These are phyloP conservation scores for Tetrax tetrax DNA, from an alignment of 2,113 vertebrate genomes.

Conservation along the genomic window DNA sequence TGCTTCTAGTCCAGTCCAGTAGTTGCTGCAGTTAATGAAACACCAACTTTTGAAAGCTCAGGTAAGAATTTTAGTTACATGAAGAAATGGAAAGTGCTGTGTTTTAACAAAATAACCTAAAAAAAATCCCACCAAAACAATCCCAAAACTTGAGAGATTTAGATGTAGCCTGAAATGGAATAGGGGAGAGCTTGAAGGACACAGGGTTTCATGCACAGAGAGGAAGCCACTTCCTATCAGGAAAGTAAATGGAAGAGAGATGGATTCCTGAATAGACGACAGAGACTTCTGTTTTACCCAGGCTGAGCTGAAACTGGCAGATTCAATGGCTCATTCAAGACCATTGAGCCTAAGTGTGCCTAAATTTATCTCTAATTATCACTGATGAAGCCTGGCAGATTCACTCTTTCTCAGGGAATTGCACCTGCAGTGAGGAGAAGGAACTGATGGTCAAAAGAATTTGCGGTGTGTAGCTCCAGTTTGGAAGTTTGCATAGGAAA, in stretches of 20 bases:
- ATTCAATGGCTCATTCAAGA: not conserved
- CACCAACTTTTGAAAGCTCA: not conserved
- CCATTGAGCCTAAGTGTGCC: not conserved
- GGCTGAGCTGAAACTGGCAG: not conserved
- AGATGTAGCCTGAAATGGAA: not conserved
- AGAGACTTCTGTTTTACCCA: not conserved
- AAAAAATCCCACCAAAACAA: not conserved
- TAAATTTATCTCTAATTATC: not conserved
- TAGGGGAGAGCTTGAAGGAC: not conserved
- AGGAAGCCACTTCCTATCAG: not conserved
- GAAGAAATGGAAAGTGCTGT: not conserved
- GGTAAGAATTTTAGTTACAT: not conserved
- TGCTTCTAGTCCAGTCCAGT: not conserved
- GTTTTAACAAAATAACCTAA: not conserved
- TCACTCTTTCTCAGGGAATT: not conserved
- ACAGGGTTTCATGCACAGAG: not conserved
- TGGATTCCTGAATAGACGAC: not conserved
- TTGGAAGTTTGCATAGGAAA: not conserved
- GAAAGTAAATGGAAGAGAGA: not conserved
- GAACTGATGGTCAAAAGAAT: not conserved
- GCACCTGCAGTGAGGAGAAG: not conserved
- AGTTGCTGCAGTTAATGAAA: not conserved
- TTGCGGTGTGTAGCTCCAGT: not conserved
- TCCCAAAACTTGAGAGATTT: not conserved
- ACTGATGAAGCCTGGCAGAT: not conserved